Conservation (phyloP, 2,113 vertebrate genomes). For the Calypte anna region DNA sequence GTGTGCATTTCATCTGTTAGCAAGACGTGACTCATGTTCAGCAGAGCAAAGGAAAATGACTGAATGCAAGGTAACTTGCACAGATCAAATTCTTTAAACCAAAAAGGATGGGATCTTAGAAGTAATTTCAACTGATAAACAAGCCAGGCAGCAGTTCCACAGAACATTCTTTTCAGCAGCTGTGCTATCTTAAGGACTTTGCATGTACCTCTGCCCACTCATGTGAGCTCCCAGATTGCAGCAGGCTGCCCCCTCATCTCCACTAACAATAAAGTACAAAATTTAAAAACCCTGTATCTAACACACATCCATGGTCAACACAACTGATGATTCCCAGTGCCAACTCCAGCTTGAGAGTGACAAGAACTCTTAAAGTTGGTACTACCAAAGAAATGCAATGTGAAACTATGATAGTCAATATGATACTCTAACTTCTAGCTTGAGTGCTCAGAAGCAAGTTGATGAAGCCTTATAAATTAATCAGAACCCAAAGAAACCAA, state of each 20-base stretch:
- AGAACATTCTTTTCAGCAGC: neutral
- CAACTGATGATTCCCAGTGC: neutral
- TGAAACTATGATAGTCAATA: neutral
- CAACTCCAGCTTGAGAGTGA: neutral
- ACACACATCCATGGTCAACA: neutral
- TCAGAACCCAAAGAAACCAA: conserved; percentile 44
- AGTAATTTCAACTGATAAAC: neutral
- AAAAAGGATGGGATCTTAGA: neutral
- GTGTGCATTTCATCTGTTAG: neutral
- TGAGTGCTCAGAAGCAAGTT: neutral
- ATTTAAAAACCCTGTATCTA: neutral
- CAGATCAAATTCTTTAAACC: neutral
- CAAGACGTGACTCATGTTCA: neutral
- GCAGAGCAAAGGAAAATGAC: neutral
- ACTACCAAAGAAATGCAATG: neutral
- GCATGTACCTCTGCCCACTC: neutral
- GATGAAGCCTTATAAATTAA: conserved; percentile 49
- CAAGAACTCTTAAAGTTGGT: neutral
- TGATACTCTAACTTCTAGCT: neutral
- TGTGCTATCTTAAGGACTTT: neutral
- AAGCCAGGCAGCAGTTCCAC: neutral
- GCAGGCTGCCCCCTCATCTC: neutral
- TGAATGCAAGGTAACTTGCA: neutral
- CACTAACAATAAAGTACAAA: neutral
- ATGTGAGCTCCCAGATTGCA: neutral